These are phyloP conservation scores for Coelopa pilipes DNA, from an alignment of 2,888 invertebrate genomes.

Conservation along the genomic window DNA sequence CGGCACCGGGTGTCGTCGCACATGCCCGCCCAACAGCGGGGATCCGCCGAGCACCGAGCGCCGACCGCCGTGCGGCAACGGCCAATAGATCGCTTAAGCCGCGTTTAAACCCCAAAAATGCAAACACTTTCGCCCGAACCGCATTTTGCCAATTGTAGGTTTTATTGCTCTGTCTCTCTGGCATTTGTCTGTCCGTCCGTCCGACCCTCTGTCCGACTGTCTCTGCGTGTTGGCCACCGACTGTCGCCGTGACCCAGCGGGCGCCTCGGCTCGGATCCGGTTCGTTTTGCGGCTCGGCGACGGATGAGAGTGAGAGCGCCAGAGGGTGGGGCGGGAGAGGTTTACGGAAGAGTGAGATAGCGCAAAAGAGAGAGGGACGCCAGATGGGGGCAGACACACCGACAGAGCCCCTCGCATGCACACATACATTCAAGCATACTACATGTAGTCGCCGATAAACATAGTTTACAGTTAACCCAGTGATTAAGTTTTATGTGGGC, in stretches of 20 bases:
- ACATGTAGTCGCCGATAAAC: neutral
- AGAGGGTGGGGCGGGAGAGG: too few relatives aligned
- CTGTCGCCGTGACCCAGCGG: conserved; percentile 16
- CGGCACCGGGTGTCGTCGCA: too few relatives aligned
- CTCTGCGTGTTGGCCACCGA: conserved; percentile 25
- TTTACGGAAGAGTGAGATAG: neutral
- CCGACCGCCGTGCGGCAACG: neutral
- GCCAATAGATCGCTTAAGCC: conserved; percentile 20
- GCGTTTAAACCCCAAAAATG: conserved; percentile 9
- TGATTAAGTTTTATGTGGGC: conserved; percentile 7
- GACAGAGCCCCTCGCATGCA: conserved; percentile 16
- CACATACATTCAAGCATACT: too few relatives aligned
- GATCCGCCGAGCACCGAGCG: neutral
- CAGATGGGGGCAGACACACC: conserved; percentile 6
- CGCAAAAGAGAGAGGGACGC: neutral
- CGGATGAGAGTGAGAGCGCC: too few relatives aligned
- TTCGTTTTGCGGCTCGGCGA: too few relatives aligned
- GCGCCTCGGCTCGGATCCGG: too few relatives aligned
- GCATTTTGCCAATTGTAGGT: conserved; percentile 22
- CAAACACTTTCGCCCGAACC: conserved; percentile 15
- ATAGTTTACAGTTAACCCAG: conserved; percentile 22
- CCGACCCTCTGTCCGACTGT: conserved; percentile 14
- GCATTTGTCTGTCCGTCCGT: neutral
- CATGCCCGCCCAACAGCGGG: too few relatives aligned
- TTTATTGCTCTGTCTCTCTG: conserved; percentile 17